These are phyloP conservation scores for Phaethornis superciliosus DNA, from an alignment of 2,113 vertebrate genomes.

Conservation along the genomic window DNA sequence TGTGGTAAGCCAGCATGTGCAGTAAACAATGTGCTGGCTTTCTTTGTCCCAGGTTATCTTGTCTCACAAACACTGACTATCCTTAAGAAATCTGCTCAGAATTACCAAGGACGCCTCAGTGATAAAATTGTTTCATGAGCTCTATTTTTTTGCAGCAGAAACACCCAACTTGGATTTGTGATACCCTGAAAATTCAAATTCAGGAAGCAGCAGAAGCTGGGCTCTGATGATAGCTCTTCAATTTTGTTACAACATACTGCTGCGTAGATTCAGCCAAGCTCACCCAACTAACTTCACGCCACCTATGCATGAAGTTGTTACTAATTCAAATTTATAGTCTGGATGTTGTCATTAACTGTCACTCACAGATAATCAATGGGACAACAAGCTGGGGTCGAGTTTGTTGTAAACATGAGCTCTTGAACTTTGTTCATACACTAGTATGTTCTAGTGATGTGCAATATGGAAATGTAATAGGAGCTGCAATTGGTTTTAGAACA, in stretches of 20 bases:
- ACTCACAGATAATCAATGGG: background rate
- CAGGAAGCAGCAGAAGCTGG: background rate
- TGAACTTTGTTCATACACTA: background rate
- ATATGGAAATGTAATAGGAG: conserved; percentile 34
- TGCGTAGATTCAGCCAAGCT: background rate
- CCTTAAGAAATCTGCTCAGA: background rate
- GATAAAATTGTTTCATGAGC: background rate
- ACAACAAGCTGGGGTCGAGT: background rate
- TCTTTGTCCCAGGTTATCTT: background rate
- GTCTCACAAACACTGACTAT: background rate
- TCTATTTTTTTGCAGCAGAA: background rate
- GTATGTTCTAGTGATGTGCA: background rate
- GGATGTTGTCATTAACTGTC: conserved; percentile 17
- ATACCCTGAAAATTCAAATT: background rate
- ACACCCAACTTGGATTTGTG: background rate
- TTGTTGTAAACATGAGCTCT: background rate
- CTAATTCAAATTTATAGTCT: background rate
- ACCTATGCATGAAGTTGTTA: background rate
- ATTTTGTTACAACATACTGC: background rate
- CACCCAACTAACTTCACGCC: background rate
- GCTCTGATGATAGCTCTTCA: background rate
- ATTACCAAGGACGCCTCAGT: background rate
- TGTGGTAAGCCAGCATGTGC: background rate
- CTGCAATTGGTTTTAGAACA: background rate
- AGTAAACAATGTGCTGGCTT: background rate